Evolutionary conservation across 1,140 invertebrate species (phyloP).

Genomic region (Anthonomus grandis): DNA sequence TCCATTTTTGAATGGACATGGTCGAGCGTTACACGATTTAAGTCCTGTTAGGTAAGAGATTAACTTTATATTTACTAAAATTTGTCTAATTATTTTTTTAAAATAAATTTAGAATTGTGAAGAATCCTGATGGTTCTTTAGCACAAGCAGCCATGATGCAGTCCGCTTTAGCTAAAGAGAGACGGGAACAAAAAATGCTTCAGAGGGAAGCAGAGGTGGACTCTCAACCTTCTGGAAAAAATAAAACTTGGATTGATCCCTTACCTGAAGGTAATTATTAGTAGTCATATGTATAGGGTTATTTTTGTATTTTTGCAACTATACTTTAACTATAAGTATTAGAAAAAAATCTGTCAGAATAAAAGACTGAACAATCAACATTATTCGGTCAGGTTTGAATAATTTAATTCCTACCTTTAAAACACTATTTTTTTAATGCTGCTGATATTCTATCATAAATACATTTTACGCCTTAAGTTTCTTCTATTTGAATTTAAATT

Average conservation of each 20-base stretch:
- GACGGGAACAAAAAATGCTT: constrained; percentile 90
- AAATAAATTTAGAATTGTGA: constrained; percentile 75
- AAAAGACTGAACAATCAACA: no score
- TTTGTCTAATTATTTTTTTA: not conserved
- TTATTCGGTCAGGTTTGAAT: no score
- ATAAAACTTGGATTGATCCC: constrained; percentile 95
- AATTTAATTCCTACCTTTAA: no score
- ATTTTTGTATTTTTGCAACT: no score
- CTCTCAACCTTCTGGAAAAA: constrained; percentile 74
- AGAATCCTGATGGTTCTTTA: constrained; percentile 97
- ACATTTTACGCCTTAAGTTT: no score
- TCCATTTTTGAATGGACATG: constrained; percentile 90
- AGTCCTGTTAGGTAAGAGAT: constrained; percentile 66
- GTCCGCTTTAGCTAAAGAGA: constrained; percentile 93
- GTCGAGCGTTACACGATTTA: constrained; percentile 83
- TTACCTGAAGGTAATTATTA: constrained; percentile 68
- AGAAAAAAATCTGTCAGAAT: no score
- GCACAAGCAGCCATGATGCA: constrained; percentile 99
- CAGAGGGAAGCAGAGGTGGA: constrained; percentile 90
- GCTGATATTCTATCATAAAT: no score
- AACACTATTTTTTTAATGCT: no score
- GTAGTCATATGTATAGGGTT: constrained; percentile 1
- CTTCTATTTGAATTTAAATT: no score
- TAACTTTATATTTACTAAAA: not conserved
- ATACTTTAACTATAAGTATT: no score